phyloP scores from a whole-genome alignment of 1,140 invertebrate genomes.

The Temnothorax curvispinosus region DNA sequence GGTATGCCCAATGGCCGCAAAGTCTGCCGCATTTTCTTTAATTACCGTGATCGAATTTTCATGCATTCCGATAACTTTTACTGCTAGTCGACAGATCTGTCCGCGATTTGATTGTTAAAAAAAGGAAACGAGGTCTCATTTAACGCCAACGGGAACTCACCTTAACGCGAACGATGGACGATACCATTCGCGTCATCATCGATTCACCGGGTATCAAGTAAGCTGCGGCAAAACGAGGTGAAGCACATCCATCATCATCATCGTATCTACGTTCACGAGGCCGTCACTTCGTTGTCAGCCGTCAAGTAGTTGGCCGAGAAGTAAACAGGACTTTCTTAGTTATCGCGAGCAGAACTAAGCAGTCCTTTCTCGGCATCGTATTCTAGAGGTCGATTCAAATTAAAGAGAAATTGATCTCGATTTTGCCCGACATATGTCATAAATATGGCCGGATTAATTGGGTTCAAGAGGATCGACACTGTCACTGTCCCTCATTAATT shows the following conservation, averaged over 20 bases:
- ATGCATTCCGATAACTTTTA: neutral
- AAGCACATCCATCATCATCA: slow-evolving; percentile 28
- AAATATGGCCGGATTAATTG: neutral
- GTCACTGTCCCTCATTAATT: slow-evolving; percentile 2
- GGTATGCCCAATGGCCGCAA: too few species aligned
- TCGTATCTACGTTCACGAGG: slow-evolving; percentile 5
- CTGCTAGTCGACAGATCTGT: neutral
- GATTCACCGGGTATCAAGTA: neutral
- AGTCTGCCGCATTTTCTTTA: neutral
- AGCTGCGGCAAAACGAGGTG: neutral
- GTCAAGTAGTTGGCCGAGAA: neutral
- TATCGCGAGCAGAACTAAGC: neutral
- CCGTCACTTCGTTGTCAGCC: neutral
- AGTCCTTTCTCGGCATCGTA: neutral
- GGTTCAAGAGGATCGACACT: neutral
- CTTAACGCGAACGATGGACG: slow-evolving; percentile 12
- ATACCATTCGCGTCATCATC: slow-evolving; percentile 10
- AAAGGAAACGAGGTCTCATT: neutral
- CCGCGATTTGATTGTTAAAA: neutral
- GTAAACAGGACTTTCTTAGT: slow-evolving; percentile 4
- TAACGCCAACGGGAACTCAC: slow-evolving; percentile 11
- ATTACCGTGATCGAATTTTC: neutral
- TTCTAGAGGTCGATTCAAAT: neutral
- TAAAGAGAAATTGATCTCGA: neutral
- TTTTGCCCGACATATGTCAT: neutral